Percentiles rank a stretch among this genome's conserved stretches.
These are phyloP conservation scores for Bergia sp. DNA, from an alignment of 92 coral and sea anemone genomes.

Conservation along the genomic window DNA sequence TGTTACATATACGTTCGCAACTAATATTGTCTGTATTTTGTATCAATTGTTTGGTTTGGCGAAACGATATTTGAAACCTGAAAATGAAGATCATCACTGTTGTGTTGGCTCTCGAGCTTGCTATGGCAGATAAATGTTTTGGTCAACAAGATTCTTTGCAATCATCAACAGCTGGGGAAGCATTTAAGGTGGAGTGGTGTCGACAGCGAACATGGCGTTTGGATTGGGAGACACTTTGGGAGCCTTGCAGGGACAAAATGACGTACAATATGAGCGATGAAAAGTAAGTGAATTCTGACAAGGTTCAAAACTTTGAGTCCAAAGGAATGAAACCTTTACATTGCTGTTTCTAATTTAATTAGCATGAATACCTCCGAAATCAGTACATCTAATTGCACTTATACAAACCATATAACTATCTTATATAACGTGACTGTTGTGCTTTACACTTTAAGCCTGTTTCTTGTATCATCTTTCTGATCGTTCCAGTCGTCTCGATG, in stretches of 20 bases:
- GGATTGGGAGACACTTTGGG: conserved; percentile 35
- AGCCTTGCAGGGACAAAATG: conserved; percentile 40
- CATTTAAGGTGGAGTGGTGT: conserved; percentile 28
- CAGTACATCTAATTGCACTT: no score
- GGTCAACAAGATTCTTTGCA: not conserved
- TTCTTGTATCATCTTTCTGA: no score
- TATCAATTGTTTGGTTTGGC: not conserved
- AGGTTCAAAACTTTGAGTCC: no score
- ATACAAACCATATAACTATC: no score
- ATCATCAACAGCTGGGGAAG: not conserved
- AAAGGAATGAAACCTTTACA: no score
- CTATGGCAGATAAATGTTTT: not conserved
- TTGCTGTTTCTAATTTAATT: no score
- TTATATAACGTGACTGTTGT: no score
- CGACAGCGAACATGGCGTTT: conserved; percentile 40
- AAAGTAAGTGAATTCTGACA: not conserved
- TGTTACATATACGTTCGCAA: no score
- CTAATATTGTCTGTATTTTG: no score
- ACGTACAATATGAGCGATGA: not conserved
- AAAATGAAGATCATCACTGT: not conserved
- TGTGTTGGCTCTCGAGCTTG: not conserved
- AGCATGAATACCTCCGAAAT: no score
- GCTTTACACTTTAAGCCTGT: no score
- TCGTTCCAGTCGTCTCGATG: no score
- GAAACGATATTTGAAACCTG: not conserved